Evolutionary conservation across 1,140 invertebrate genomes (phyloP), one percentile per base, ranked within the genome.

Genomic region (Zaprionus africanus): DNA sequence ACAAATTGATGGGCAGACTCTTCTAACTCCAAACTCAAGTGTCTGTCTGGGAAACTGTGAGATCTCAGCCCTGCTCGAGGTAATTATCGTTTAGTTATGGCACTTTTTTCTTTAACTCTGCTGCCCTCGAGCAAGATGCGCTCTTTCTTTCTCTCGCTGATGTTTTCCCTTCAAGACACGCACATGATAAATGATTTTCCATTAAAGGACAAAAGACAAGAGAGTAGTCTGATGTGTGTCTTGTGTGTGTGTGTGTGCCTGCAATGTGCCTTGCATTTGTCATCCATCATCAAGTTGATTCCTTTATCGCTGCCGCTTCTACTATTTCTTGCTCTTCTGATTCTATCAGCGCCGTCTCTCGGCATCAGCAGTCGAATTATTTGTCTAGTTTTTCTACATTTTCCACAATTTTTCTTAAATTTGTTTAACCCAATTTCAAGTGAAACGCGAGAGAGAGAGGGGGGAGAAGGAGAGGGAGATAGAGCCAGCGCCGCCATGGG

Each of bases 171-270:
- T 17, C 3, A 62, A 28, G 76, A 78, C 84, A 87, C 78, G 81
- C 83, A 88, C 77, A 91, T 91, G 81, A 91, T 91, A 85, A 91
- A 91, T 91, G 88, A 85, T 80, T 91, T 84, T 90, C 83, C 88
- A 91, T 91, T 91, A 64, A 76, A 51, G 31, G 46, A 68, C 28
- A 57, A 65, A 53, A 72, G 36, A 34, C 53, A 46, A 71, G 62
- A 74, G 53, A 11, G 22, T 1, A n/a, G 1, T 36, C 13, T 49
- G 38, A n/a, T 63, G 17, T 46, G 22, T 22, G 22, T 22, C 22
- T 22, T 2, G 1, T 22, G 19, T 41, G 28, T 53, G 49, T 56
- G 58, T 36, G 38, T 34, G 19, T 36, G 68, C 31, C 28, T 63
- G 69, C 41, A 46, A 46, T 69, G 66, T 57, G 49, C 69, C 36